Base-by-base conservation (phyloP, 1,140 invertebrate genomes). In the Caenorhabditis briggsae region DNA sequence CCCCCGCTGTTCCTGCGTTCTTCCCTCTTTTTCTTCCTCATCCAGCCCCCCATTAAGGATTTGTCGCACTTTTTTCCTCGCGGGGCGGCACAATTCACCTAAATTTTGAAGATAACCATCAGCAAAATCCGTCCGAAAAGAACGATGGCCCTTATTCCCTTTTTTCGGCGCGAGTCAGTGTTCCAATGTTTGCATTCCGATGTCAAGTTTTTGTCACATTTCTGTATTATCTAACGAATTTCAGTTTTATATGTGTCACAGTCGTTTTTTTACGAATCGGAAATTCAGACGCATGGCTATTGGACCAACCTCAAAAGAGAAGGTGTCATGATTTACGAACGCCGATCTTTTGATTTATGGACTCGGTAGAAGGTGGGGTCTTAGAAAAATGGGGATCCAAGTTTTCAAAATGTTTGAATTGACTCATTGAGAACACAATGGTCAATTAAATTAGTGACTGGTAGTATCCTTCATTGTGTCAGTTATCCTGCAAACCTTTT, bases 131-230 rank as follows among this genome's bases (percentile, higher is more conserved):
- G 59, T 50, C 70, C 11, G 9, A 50, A 78, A 78, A 78, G 41
- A 53, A 12, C n/a, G 43, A 3, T 25, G 46, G 46, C 46, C 20
- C 70, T 46, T 50, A 25, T 50, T 78, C 33, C 33, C 33, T 33
- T 33, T 33, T 33, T 33, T 33, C 33, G 33, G 33, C 33, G 1
- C 18, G 3, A 53, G 41, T n/a, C 70, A 53, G n/a, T 78, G 43
- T 53, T 78, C 43, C 46, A 78, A 78, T 78, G 70, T 78, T 78
- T 78, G 70, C 70, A 78, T 78, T 78, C 70, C 70, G 50, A 78
- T 43, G 70, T 50, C 70, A 78, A 53, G 46, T 78, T 78, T 78
- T 78, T 53, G 70, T 53, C 70, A 78, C 43, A 25, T 78, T 50
- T 23, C 9, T 14, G 8, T 16, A 20, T 78, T 78, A 78, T 78